A percentile compares a stretch with the other conserved stretches of the same genome.
Evolutionary conservation across 2,113 vertebrate species (phyloP).

Genomic region (Calidris pygmaea): DNA sequence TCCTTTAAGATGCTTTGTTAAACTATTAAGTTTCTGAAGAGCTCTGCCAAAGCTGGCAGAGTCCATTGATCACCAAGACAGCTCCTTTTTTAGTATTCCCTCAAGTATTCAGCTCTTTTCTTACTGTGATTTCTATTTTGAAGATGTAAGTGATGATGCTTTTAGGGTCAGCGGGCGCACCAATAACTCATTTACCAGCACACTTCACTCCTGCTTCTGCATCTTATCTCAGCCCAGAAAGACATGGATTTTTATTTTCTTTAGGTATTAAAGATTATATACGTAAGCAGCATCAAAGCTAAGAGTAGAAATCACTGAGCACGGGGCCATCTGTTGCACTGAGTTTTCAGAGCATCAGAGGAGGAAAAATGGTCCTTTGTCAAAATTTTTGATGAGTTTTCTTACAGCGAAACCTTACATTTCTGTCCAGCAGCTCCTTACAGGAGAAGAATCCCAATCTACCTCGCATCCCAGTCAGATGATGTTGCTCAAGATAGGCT

Average conservation of each 20-base stretch:
- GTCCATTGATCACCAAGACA: conserved; percentile 19
- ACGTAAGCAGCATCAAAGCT: not conserved
- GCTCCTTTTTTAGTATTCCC: not conserved
- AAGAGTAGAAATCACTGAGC: not conserved
- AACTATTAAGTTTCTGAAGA: conserved; percentile 8
- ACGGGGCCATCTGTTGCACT: not conserved
- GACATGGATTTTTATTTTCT: not conserved
- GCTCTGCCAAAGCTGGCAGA: not conserved
- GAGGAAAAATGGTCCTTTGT: not conserved
- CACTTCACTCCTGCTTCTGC: not conserved
- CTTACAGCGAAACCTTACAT: not conserved
- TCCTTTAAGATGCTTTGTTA: not conserved
- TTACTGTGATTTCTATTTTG: not conserved
- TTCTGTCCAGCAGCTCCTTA: not conserved
- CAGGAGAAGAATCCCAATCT: not conserved
- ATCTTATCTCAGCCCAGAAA: not conserved
- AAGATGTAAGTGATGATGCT: not conserved
- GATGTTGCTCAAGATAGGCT: not conserved
- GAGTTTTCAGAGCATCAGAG: not conserved
- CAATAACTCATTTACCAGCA: not conserved
- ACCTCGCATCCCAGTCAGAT: not conserved
- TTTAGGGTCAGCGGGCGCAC: not conserved
- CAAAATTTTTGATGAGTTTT: not conserved
- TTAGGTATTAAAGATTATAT: not conserved
- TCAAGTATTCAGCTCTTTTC: not conserved